Evolutionary conservation across 2,888 invertebrate species (phyloP).

Genomic region (Bombyx huttoni): DNA sequence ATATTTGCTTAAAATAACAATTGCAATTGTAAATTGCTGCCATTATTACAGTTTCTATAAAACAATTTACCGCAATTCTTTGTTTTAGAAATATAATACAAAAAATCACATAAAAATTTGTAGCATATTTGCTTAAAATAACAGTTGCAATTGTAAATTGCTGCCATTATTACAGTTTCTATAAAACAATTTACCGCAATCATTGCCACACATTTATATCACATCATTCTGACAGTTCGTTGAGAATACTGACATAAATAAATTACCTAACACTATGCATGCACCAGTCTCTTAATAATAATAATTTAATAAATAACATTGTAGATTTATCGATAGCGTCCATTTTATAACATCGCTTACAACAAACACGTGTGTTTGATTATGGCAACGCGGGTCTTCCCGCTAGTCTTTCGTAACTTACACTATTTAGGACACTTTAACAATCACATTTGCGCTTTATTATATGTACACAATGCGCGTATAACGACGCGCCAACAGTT

Average conservation of each 20-base stretch:
- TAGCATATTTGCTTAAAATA: slow-evolving; percentile 38
- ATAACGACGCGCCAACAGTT: slow-evolving; percentile 38
- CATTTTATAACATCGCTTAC: slow-evolving; percentile 38
- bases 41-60: slow-evolving; percentile 22
- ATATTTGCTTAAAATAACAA: slow-evolving; percentile 38
- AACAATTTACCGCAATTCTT: slow-evolving; percentile 40
- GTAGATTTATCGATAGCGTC: slow-evolving; percentile 38
- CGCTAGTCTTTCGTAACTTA: slow-evolving; percentile 59
- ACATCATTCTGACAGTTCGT: slow-evolving; percentile 47
- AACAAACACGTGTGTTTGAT: slow-evolving; percentile 22
- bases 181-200: slow-evolving; percentile 35
- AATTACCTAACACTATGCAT: slow-evolving; percentile 61
- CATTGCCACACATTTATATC: slow-evolving; percentile 41
- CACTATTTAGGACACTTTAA: slow-evolving; percentile 69
- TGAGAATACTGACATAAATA: slow-evolving; percentile 67
- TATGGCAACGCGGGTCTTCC: slow-evolving; percentile 62
- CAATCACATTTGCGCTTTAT: slow-evolving; percentile 71
- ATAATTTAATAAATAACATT: slow-evolving; percentile 67
- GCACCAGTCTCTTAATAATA: slow-evolving; percentile 59
- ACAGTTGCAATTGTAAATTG: slow-evolving; percentile 41
- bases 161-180: slow-evolving; percentile 23
- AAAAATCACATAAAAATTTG: slow-evolving; percentile 45
- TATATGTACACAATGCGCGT: slow-evolving; percentile 48
- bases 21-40: slow-evolving; percentile 37
- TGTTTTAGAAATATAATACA: slow-evolving; percentile 49